Evolutionary conservation across 2,797 vertebrate species (phyloP).

Genomic region (Buphagus erythrorhynchus): DNA sequence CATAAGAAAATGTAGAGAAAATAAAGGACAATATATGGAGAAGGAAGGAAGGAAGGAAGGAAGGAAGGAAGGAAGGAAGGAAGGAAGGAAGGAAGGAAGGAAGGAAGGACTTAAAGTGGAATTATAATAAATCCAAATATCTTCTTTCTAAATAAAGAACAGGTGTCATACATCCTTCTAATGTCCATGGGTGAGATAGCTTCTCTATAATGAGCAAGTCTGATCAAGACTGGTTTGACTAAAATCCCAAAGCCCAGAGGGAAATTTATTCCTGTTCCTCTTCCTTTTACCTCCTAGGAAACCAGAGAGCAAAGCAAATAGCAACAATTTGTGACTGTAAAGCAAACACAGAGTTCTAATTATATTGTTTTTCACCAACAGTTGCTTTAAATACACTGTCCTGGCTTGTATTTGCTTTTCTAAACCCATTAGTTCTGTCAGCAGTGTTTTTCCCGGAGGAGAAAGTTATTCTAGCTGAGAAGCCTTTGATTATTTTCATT

Average conservation of each 20-base stretch:
- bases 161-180: not conserved
- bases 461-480: not conserved
- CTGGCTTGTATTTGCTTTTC: not conserved
- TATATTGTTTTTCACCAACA: not conserved
- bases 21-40: too few relatives aligned
- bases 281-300: not conserved
- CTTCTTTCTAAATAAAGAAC: not conserved
- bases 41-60: accelerated
- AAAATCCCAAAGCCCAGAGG: not conserved
- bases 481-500: slow-evolving; percentile 2
- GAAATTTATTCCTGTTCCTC: not conserved
- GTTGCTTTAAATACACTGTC: not conserved
- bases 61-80: not conserved
- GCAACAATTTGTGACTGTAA: not conserved
- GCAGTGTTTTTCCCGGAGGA: not conserved
- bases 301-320: not conserved
- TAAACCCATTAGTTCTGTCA: slow-evolving; percentile 16
- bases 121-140: not conserved
- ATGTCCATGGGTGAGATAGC: not conserved
- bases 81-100: not conserved
- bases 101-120: not conserved
- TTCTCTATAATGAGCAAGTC: not conserved
- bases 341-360: not conserved
- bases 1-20: not conserved
- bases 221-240: not conserved